Evolutionary conservation across 30 jellyfish, hydroid and myxozoan species (phyloP), one percentile per base, ranked within the genome.

Genomic region (Clytia hemisphaerica): DNA sequence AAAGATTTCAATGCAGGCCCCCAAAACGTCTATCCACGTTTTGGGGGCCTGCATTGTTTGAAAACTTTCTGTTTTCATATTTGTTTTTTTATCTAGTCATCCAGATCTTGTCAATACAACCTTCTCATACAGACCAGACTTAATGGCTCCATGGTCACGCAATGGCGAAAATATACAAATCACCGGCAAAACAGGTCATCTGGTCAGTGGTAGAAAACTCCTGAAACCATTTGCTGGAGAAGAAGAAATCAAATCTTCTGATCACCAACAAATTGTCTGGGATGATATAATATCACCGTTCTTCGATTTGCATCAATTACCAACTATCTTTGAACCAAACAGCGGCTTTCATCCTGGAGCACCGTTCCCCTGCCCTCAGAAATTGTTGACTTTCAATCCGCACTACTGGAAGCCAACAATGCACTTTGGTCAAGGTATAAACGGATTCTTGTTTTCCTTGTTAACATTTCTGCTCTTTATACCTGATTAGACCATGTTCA

Each of bases 271-370:
- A 37, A 45, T 65, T 7, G 38, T n/a, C 2, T 65, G 78, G 78
- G 78, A 65, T 65, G 78, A 65, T 36, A 48, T 65, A 12, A 36
- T 65, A 22, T 65, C 78, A 6, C 78, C 78, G 61, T 65, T 65
- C 67, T 65, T 65, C 42, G 78, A 65, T 2, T 22, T 65, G 9
- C 70, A 65, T 45, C 61, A 31, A 10, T 65, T 9, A 9, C 45
- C 32, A n/a, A 35, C 72, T 28, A 40, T 2, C 2, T 65, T 65
- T 26, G 35, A 25, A 15, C 69, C 66, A 15, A 44, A 48, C 35
- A 19, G 46, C 2, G 78, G 78, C 29, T 65, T 65, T 45, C 36
- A 35, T 29, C 26, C 26, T 28, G 69, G 29, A 28, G 10, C 71
- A 2, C 78, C 69, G 25, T 65, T 35, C 42, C 78, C 73, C 18